These are phyloP conservation scores for Pteruthius melanotis DNA, from an alignment of 2,113 vertebrate genomes.

Conservation along the genomic window DNA sequence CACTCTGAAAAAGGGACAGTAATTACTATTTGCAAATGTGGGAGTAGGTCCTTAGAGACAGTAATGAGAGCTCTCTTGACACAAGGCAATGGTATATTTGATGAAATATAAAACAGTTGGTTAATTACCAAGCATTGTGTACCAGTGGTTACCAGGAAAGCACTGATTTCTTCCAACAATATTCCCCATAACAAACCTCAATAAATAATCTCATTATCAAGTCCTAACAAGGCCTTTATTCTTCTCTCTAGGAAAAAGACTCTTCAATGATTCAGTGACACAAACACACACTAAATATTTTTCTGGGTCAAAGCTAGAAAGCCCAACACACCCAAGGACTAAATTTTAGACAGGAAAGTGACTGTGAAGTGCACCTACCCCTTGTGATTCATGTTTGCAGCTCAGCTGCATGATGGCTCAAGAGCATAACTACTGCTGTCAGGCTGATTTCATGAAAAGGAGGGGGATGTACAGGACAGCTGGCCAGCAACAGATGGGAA, in stretches of 20 bases:
- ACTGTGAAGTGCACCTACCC: not conserved
- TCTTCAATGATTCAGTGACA: not conserved
- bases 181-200: not conserved
- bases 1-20: not conserved
- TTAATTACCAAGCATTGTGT: not conserved
- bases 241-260: not conserved
- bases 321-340: not conserved
- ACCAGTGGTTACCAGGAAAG: not conserved
- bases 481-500: slow-evolving; percentile 24
- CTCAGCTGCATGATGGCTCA: not conserved
- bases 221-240: not conserved
- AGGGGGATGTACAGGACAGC: not conserved
- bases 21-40: not conserved
- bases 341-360: not conserved
- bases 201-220: not conserved
- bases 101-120: not conserved
- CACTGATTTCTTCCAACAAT: not conserved
- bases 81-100: not conserved
- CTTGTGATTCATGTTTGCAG: not conserved
- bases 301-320: not conserved
- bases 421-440: not conserved
- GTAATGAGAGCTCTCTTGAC: not conserved
- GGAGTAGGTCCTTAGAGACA: not conserved
- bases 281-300: not conserved
- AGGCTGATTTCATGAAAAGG: not conserved